These are phyloP conservation scores for Percina caprodes DNA, from an alignment of 2,113 vertebrate species.

Conservation along the genomic window DNA sequence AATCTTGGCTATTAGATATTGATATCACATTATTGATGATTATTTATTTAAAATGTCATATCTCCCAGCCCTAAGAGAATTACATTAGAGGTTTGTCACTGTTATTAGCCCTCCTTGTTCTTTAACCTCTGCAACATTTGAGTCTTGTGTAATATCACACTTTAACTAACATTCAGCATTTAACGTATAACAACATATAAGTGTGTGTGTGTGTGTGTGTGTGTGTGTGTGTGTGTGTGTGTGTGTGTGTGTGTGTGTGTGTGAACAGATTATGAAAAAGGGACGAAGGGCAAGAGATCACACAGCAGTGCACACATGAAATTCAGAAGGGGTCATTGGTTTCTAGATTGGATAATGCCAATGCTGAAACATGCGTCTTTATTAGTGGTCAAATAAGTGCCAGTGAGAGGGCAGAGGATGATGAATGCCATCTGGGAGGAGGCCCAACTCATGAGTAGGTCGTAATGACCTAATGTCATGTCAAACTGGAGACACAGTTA, in stretches of 20 bases:
- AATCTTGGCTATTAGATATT: too few relatives aligned
- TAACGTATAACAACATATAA: too few relatives aligned
- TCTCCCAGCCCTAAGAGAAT: too few relatives aligned
- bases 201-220: neutral
- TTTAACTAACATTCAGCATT: neutral
- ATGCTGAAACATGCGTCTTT: slow-evolving; percentile 24
- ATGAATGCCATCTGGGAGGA: slow-evolving; percentile 46
- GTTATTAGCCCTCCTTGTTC: too few relatives aligned
- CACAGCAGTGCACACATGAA: slow-evolving; percentile 15
- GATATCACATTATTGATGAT: too few relatives aligned
- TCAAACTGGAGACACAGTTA: slow-evolving; percentile 27
- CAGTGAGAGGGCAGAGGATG: slow-evolving; percentile 13
- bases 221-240: neutral
- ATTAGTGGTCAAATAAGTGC: slow-evolving; percentile 42
- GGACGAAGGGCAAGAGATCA: slow-evolving; percentile 34
- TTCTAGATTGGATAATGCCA: slow-evolving; percentile 49
- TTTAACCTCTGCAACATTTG: neutral
- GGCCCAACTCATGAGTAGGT: slow-evolving; percentile 17
- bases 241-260: neutral
- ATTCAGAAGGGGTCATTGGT: slow-evolving; percentile 17
- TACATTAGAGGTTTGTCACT: too few relatives aligned
- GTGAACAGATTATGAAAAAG: slow-evolving; percentile 2
- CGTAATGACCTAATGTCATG: slow-evolving; percentile 39
- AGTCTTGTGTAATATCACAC: neutral
- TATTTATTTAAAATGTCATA: too few relatives aligned